Evolutionary conservation across 1,140 invertebrate genomes (phyloP).

Genomic region (Drosophila cardini): DNA sequence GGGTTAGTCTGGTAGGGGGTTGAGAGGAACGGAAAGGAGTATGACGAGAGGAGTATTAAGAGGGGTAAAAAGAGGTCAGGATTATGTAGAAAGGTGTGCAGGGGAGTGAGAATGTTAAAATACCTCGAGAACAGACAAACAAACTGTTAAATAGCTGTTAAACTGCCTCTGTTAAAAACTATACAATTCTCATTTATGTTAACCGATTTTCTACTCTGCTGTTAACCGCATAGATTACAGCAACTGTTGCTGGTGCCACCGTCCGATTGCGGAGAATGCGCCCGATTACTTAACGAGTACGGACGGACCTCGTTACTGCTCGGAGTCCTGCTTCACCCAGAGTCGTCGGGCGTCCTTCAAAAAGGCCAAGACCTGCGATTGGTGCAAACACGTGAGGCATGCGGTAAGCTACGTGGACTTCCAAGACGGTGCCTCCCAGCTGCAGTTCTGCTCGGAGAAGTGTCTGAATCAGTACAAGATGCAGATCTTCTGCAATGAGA

Average conservation of each 20-base stretch:
- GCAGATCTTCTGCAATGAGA: constrained; percentile 97
- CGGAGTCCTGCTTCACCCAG: constrained; percentile 95
- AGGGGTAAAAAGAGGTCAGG: too few species aligned
- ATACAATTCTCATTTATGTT: too few species aligned
- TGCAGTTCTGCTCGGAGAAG: constrained; percentile 94
- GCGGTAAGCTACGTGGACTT: constrained; percentile 97
- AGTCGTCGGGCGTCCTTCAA: constrained; percentile 95
- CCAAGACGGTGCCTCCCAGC: constrained; percentile 91
- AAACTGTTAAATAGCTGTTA: too few species aligned
- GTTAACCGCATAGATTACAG: constrained; percentile 59
- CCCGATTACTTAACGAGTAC: constrained; percentile 86
- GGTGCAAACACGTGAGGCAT: constrained; percentile 95
- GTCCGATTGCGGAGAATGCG: constrained; percentile 85
- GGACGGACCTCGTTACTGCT: constrained; percentile 90
- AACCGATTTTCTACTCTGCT: background rate
- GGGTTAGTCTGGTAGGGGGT: too few species aligned
- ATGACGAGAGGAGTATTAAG: too few species aligned
- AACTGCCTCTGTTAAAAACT: too few species aligned
- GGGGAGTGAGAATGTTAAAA: too few species aligned
- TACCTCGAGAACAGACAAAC: too few species aligned
- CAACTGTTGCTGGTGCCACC: constrained; percentile 87
- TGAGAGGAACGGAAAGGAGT: too few species aligned
- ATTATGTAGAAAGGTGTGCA: too few species aligned
- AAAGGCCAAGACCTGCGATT: constrained; percentile 96
- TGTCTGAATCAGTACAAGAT: constrained; percentile 98